These are phyloP conservation scores for Peromyscus aztecus DNA, from an alignment of 2,797 vertebrate species.

Conservation along the genomic window DNA sequence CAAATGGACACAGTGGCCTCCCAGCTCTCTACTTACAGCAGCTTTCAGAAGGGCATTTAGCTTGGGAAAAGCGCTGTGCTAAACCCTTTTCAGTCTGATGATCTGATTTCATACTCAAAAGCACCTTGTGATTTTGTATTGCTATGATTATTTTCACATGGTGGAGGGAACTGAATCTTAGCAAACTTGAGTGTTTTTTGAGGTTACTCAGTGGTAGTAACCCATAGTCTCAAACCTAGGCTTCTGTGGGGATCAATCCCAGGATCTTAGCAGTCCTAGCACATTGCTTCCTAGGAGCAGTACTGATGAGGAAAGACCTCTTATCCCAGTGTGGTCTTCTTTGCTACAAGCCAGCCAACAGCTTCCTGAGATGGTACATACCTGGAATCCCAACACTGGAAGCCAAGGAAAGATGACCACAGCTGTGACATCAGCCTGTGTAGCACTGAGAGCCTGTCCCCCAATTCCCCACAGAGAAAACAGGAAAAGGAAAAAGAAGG, in stretches of 20 bases:
- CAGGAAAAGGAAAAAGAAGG: neutral
- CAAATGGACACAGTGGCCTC: rapidly evolving
- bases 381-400: neutral
- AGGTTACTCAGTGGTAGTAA: neutral
- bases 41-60: neutral
- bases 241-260: neutral
- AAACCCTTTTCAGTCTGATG: neutral
- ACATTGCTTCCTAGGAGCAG: neutral
- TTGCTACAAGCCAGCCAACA: neutral
- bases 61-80: too few species aligned
- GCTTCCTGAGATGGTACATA: neutral
- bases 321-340: neutral
- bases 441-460: neutral
- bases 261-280: neutral
- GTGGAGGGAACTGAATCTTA: neutral
- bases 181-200: neutral
- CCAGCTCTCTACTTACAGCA: rapidly evolving
- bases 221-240: neutral
- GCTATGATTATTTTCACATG: neutral
- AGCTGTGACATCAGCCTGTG: neutral
- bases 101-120: neutral
- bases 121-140: neutral
- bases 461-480: neutral
- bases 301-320: neutral
- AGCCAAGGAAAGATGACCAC: neutral